A percentile compares a stretch with the other conserved stretches of the same genome.
Evolutionary conservation across 2,797 vertebrate species (phyloP).

Genomic region (Sandelia bainsii): DNA sequence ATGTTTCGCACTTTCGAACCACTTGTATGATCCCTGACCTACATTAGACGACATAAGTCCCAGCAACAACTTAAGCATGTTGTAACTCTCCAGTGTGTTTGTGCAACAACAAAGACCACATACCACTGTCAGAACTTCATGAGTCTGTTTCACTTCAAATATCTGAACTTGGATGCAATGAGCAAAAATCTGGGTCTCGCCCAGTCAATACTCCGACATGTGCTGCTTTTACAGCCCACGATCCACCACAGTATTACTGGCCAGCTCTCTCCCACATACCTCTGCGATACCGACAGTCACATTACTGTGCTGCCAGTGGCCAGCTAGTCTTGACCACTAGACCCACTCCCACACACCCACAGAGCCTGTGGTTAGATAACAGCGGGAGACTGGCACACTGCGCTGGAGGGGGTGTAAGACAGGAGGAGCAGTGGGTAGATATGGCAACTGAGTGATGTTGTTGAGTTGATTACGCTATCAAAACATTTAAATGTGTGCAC

Average conservation of each 20-base stretch:
- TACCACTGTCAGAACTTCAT: slow-evolving; percentile 14
- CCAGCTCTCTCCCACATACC: slow-evolving; percentile 78
- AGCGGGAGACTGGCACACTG: slow-evolving; percentile 74
- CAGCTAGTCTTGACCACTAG: slow-evolving; percentile 81
- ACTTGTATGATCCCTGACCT: not conserved
- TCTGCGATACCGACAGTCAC: slow-evolving; percentile 67
- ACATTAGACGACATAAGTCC: not conserved
- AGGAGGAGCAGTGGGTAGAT: slow-evolving; percentile 74
- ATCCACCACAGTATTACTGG: slow-evolving; percentile 59
- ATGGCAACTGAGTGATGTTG: slow-evolving; percentile 58
- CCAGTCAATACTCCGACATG: slow-evolving; percentile 67
- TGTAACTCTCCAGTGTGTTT: not conserved
- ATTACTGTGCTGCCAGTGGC: slow-evolving; percentile 67
- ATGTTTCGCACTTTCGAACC: not conserved
- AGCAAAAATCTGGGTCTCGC: slow-evolving; percentile 47
- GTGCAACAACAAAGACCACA: slow-evolving; percentile 30
- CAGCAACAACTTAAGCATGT: slow-evolving; percentile 7
- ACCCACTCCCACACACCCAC: slow-evolving; percentile 76
- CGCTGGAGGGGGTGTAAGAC: slow-evolving; percentile 72
- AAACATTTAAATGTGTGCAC: slow-evolving; percentile 27
- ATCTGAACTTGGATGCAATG: slow-evolving; percentile 36
- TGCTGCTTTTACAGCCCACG: slow-evolving; percentile 71
- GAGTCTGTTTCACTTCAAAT: slow-evolving; percentile 36
- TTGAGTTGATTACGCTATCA: slow-evolving; percentile 37
- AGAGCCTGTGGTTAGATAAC: slow-evolving; percentile 79